Conservation (phyloP, 2,888 invertebrate genomes). For the Eulithis prunata region DNA sequence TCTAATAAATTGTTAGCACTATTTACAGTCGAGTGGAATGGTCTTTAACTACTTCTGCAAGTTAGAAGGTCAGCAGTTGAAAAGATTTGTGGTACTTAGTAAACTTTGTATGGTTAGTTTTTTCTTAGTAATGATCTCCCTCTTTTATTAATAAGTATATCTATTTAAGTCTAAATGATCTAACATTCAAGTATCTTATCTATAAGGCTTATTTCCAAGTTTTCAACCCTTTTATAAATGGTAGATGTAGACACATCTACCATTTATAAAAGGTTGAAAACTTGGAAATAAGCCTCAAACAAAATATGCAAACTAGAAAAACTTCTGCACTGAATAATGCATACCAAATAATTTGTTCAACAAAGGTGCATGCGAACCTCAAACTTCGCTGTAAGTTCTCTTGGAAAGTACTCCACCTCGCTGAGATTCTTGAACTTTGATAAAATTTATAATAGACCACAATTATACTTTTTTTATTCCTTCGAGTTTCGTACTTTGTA, state of each 20-base stretch:
- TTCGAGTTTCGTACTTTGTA: constrained; percentile 38
- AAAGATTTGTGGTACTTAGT: neutral
- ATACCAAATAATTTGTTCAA: constrained; percentile 32
- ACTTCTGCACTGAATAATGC: constrained; percentile 29
- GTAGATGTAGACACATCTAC: no score
- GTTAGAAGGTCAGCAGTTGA: neutral
- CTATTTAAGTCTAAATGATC: neutral
- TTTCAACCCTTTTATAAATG: neutral
- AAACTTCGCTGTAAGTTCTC: constrained; percentile 37
- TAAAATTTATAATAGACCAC: constrained; percentile 57
- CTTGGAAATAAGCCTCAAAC: neutral
- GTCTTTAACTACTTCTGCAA: constrained; percentile 28
- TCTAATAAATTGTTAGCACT: constrained; percentile 29
- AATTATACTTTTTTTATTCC: constrained; percentile 50
- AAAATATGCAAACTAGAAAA: constrained; percentile 29
- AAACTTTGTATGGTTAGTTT: neutral
- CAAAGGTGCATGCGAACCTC: constrained; percentile 32
- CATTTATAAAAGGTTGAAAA: no score
- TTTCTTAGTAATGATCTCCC: neutral
- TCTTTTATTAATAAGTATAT: neutral
- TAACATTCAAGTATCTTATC: neutral
- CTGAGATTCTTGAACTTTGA: constrained; percentile 36
- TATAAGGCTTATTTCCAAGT: constrained; percentile 1
- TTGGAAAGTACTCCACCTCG: constrained; percentile 41
- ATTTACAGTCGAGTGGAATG: constrained; percentile 25